These are phyloP conservation scores for Acropternis orthonyx DNA, from an alignment of 2,797 vertebrate genomes.

Conservation along the genomic window DNA sequence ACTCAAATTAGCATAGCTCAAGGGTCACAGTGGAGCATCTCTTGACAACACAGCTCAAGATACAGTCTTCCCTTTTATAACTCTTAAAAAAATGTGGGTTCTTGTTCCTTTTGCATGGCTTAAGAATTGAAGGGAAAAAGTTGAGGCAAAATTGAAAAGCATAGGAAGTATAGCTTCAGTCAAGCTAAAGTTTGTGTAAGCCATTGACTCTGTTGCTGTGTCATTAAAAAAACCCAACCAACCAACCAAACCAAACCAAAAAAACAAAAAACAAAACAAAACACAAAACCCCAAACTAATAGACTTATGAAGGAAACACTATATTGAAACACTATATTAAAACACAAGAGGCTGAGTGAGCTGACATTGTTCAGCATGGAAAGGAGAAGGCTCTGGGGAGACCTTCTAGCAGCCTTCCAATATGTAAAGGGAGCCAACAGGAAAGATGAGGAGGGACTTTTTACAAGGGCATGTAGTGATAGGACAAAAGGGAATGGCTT, in stretches of 20 bases:
- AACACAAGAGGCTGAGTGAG: neutral
- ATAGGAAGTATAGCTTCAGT: neutral
- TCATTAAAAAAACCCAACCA: neutral
- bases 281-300: neutral
- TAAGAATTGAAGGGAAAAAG: neutral
- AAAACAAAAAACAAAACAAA: too few relatives aligned
- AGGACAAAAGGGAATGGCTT: neutral
- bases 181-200: neutral
- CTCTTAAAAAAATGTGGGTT: neutral
- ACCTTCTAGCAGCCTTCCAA: neutral
- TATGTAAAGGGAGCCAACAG: rapidly evolving
- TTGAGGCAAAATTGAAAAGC: neutral
- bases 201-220: neutral
- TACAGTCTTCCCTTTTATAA: neutral
- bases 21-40: neutral
- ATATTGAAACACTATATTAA: neutral
- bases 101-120: neutral
- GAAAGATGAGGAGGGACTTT: neutral
- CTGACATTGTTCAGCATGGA: neutral
- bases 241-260: too few relatives aligned
- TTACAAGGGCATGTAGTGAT: neutral
- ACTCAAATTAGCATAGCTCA: neutral
- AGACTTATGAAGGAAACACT: neutral
- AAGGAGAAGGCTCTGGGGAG: neutral
- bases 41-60: neutral